Base-by-base conservation (phyloP, 2,113 vertebrate genomes). In the Saccopteryx bilineata region DNA sequence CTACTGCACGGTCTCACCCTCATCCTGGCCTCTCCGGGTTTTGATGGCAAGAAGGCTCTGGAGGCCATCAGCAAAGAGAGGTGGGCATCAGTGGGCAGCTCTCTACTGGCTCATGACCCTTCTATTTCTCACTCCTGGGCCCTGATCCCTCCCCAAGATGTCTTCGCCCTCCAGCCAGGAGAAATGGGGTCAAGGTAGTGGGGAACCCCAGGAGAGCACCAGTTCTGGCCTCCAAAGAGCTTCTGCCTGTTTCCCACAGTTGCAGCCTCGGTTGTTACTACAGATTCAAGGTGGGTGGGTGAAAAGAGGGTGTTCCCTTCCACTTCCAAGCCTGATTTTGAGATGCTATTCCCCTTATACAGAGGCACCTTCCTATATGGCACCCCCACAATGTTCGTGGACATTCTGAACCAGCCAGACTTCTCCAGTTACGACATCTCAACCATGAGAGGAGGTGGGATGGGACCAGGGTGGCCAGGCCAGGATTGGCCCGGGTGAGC, bases 301-400 rank as follows among this genome's bases (percentile, higher is more conserved):
- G 63, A 56, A 24, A 88, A 33, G 65, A 52, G 39, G 79, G 88
- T 28, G 48, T 23, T 65, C 17, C 50, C 23, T 88, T 81, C 81
- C 11, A 72, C 61, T 78, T 90, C 54, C 58, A 33, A 88, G 31
- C n/a, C 95, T 97, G 72, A 97, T 90, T 90, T 39, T 71, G 65
- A 97, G 69, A 19, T 96, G 92, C 52, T 33, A 88, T 9, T 48
- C 17, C 69, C n/a, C 58, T 46, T 58, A 11, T n/a, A 68, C 95
- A 98, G 97, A 95, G 96, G 96, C 89, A 17, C 94, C 95, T 48
- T 94, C 93, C 0, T 99, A 48, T 98, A 98, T 0, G 99, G 99
- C 63, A 99, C 99, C 0, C 99, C 99, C 1, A 99, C 99, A 68
- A 99, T 99, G 99, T 99, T 90, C 12, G 98, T 99, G 71, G 99